Evolutionary conservation across 2,888 invertebrate species (phyloP).

Genomic region (Petrophora chlorosata): DNA sequence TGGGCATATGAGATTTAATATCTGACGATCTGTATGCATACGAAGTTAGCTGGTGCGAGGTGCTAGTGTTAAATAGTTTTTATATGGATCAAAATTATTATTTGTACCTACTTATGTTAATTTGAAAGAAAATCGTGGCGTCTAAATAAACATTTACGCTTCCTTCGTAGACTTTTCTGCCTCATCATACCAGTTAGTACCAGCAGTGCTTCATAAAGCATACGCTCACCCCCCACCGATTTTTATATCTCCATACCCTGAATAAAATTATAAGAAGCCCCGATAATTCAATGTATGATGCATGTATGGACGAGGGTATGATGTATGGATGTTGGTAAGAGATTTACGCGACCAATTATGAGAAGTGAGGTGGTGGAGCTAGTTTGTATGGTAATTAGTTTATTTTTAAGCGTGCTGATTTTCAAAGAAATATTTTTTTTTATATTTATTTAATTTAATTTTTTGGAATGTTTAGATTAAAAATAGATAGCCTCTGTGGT

Average conservation of each 20-base stretch:
- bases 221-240: conserved; percentile 70
- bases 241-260: conserved; percentile 73
- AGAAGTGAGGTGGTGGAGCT: conserved; percentile 32
- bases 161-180: conserved; percentile 28
- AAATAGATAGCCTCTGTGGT: too few species aligned
- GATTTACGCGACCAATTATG: conserved; percentile 45
- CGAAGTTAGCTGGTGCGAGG: too few species aligned
- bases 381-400: conserved; percentile 30
- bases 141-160: background rate
- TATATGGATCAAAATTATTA: too few species aligned
- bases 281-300: conserved; percentile 26
- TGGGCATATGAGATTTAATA: too few species aligned
- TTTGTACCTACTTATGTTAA: too few species aligned
- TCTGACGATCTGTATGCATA: too few species aligned
- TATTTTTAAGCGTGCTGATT: background rate
- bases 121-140: too few species aligned
- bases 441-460: background rate
- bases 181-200: conserved; percentile 42
- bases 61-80: too few species aligned
- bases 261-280: conserved; percentile 71
- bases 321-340: conserved; percentile 54
- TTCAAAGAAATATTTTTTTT: background rate
- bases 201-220: conserved; percentile 59
- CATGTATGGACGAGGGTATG: conserved; percentile 44
- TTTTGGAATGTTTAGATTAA: too few species aligned